Evolutionary conservation across 2,888 invertebrate genomes (phyloP).

Genomic region (Prionchulus punctatus): DNA sequence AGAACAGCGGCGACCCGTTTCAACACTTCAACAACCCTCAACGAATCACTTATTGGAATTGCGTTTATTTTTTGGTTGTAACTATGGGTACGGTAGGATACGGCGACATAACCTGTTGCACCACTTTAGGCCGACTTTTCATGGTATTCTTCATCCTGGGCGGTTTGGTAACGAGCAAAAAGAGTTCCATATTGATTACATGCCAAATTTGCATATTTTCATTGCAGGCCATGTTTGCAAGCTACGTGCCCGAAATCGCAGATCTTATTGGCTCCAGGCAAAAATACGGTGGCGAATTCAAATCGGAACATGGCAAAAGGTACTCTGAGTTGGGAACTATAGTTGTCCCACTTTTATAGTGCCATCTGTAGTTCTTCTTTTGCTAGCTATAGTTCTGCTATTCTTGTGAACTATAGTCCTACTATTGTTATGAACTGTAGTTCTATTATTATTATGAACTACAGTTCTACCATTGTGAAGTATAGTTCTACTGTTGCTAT

Average conservation of each 20-base stretch:
- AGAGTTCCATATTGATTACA: not conserved
- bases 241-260: slow-evolving; percentile 99
- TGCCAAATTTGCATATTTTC: not conserved
- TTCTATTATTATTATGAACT: too few species aligned
- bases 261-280: slow-evolving; percentile 98
- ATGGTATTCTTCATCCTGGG: slow-evolving; percentile 97
- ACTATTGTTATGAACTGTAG: too few species aligned
- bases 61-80: slow-evolving; percentile 94
- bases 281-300: slow-evolving; percentile 99
- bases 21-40: slow-evolving; percentile 82
- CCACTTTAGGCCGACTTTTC: slow-evolving; percentile 89
- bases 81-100: slow-evolving; percentile 84
- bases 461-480: too few species aligned
- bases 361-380: too few species aligned
- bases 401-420: too few species aligned
- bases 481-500: too few species aligned
- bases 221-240: slow-evolving; percentile 95
- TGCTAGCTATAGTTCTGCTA: too few species aligned
- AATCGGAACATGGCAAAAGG: slow-evolving; percentile 99
- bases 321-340: too few species aligned
- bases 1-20: slow-evolving; percentile 88
- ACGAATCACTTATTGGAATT: slow-evolving; percentile 90
- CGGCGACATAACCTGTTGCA: slow-evolving; percentile 93
- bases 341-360: too few species aligned
- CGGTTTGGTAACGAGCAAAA: slow-evolving; percentile 99